These are phyloP conservation scores for Myanophis thanlyinensis DNA, from an alignment of 2,113 vertebrate species.

Conservation along the genomic window DNA sequence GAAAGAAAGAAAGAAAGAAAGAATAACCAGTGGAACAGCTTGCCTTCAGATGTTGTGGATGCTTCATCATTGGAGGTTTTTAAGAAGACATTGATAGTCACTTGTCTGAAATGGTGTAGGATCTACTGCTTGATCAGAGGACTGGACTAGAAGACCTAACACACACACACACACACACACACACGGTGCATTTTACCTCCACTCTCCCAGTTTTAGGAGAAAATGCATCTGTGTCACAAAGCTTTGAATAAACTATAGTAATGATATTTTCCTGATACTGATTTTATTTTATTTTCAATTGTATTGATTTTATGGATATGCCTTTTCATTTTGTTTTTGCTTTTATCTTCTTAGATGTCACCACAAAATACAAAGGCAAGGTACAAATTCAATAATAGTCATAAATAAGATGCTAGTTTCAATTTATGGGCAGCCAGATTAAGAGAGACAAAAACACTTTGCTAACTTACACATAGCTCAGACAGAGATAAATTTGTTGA, in stretches of 20 bases:
- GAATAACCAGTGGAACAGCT: no score
- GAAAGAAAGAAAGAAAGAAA: no score
- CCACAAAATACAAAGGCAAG: neutral
- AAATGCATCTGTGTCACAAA: neutral
- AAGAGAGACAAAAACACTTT: neutral
- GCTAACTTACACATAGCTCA: neutral
- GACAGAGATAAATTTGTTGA: constrained; percentile 35
- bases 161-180: no score
- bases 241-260: neutral
- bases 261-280: neutral
- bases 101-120: no score
- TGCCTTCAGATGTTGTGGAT: no score
- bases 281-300: neutral
- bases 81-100: no score
- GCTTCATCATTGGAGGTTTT: no score
- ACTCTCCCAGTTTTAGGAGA: neutral
- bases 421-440: constrained; percentile 3
- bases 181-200: neutral
- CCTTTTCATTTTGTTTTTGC: neutral
- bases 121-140: no score
- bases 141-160: no score
- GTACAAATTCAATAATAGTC: neutral
- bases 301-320: neutral
- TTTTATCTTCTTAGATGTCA: neutral
- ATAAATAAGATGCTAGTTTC: neutral